Evolutionary conservation across 2,888 invertebrate genomes (phyloP).

Genomic region (Platycheirus rosarum): DNA sequence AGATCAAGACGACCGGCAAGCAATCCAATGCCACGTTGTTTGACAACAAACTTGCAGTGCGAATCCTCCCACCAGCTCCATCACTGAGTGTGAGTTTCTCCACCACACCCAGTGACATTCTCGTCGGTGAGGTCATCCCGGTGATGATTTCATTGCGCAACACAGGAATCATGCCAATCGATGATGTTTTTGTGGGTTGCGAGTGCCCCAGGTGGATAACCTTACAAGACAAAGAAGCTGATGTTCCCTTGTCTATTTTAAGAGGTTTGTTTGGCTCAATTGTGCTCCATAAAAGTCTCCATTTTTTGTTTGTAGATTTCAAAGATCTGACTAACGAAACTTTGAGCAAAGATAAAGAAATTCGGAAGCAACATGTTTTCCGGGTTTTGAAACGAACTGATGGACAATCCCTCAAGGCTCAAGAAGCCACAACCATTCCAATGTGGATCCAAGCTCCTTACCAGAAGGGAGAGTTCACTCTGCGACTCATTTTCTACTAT

Average conservation of each 20-base stretch:
- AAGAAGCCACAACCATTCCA: constrained; percentile 79
- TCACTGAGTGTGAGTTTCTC: constrained; percentile 89
- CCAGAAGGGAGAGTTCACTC: constrained; percentile 85
- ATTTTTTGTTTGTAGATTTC: constrained; percentile 76
- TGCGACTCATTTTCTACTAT: constrained; percentile 90
- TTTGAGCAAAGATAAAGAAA: constrained; percentile 82
- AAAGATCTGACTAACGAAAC: constrained; percentile 81
- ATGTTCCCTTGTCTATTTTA: constrained; percentile 80
- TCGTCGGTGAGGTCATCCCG: constrained; percentile 88
- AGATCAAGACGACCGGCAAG: constrained; percentile 78
- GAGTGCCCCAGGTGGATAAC: constrained; percentile 82
- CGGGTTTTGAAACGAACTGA: constrained; percentile 78
- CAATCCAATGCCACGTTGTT: constrained; percentile 75
- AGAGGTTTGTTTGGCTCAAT: constrained; percentile 77
- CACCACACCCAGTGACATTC: constrained; percentile 86
- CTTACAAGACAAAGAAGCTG: constrained; percentile 78
- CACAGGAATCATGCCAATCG: constrained; percentile 85
- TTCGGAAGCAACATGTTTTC: constrained; percentile 81
- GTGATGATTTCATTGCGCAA: constrained; percentile 86
- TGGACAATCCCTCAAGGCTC: constrained; percentile 78
- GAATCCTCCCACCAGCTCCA: constrained; percentile 90
- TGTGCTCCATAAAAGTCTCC: background rate
- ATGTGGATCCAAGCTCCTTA: constrained; percentile 89
- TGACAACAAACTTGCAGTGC: constrained; percentile 89
- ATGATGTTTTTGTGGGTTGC: constrained; percentile 85